These are phyloP conservation scores for Himalopsyche kuldschensis DNA, from an alignment of 2,888 invertebrate genomes.

Conservation along the genomic window DNA sequence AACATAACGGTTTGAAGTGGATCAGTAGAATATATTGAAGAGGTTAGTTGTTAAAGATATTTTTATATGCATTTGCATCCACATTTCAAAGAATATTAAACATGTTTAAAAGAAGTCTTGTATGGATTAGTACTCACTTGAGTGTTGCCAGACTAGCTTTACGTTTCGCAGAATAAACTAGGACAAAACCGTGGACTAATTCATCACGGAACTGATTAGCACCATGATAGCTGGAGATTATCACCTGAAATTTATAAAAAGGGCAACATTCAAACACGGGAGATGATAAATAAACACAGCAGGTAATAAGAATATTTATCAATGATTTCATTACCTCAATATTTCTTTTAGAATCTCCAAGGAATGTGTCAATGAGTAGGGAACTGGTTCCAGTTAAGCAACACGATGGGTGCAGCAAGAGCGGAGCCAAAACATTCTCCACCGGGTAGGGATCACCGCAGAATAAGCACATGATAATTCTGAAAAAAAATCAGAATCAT, in stretches of 20 bases:
- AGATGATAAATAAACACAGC: constrained; percentile 6
- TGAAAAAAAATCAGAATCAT: constrained; percentile 49
- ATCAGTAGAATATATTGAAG: too few relatives aligned
- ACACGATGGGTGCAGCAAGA: constrained; percentile 85
- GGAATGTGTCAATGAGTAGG: constrained; percentile 87
- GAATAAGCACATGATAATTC: constrained; percentile 94
- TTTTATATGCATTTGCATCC: neutral
- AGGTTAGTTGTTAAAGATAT: too few relatives aligned
- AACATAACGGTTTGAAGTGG: too few relatives aligned
- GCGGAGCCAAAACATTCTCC: constrained; percentile 84
- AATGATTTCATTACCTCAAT: constrained; percentile 64
- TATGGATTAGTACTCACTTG: constrained; percentile 62
- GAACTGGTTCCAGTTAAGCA: constrained; percentile 84
- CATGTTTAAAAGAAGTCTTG: neutral
- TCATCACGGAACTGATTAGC: constrained; percentile 90
- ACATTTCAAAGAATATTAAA: neutral
- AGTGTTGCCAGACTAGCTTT: constrained; percentile 92
- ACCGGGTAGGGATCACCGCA: constrained; percentile 93
- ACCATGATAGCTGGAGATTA: constrained; percentile 92
- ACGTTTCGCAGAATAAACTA: constrained; percentile 92
- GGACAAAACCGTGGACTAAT: constrained; percentile 91
- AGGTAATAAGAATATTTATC: neutral
- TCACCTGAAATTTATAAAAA: constrained; percentile 56
- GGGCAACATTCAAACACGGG: neutral
- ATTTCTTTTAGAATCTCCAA: constrained; percentile 86